Percentiles rank a stretch among this genome's conserved stretches.
phyloP scores from a whole-genome alignment of 1,140 invertebrate species.

The Pygmarrhopalites habei region DNA sequence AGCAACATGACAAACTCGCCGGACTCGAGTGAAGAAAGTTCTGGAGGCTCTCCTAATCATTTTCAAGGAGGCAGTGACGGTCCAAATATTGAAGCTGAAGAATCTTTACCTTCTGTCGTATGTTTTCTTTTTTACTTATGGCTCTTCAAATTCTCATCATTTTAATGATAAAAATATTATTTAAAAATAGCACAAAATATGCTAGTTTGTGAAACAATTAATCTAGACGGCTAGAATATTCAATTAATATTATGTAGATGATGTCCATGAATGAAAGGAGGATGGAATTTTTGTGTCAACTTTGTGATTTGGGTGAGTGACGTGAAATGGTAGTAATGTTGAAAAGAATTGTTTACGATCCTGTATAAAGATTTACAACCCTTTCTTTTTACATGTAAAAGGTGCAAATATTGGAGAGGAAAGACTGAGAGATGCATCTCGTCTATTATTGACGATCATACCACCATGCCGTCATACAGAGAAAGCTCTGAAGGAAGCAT shows the following conservation, averaged over 20 bases:
- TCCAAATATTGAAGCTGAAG: constrained; percentile 75
- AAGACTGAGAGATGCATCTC: constrained; percentile 73
- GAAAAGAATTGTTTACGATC: too few relatives aligned
- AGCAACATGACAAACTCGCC: constrained; percentile 76
- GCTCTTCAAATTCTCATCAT: too few relatives aligned
- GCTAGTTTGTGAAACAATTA: too few relatives aligned
- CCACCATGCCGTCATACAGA: constrained; percentile 75
- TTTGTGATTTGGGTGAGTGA: constrained; percentile 85
- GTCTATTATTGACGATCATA: constrained; percentile 78
- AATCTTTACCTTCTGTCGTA: constrained; percentile 82
- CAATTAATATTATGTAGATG: constrained; percentile 45
- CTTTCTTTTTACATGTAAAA: too few relatives aligned
- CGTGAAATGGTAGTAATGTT: too few relatives aligned
- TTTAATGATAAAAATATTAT: too few relatives aligned
- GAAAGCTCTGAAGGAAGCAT: constrained; percentile 54
- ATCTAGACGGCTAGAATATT: too few relatives aligned
- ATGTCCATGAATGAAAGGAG: constrained; percentile 73
- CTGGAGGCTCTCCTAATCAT: constrained; percentile 77
- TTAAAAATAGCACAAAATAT: not conserved
- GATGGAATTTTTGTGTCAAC: constrained; percentile 79
- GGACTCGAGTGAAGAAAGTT: constrained; percentile 79
- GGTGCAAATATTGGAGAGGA: constrained; percentile 72
- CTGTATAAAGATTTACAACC: too few relatives aligned
- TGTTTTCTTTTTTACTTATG: constrained; percentile 41
- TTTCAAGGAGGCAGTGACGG: constrained; percentile 52